Evolutionary conservation across 1,140 invertebrate genomes (phyloP).

Genomic region (Anastatus disparis): DNA sequence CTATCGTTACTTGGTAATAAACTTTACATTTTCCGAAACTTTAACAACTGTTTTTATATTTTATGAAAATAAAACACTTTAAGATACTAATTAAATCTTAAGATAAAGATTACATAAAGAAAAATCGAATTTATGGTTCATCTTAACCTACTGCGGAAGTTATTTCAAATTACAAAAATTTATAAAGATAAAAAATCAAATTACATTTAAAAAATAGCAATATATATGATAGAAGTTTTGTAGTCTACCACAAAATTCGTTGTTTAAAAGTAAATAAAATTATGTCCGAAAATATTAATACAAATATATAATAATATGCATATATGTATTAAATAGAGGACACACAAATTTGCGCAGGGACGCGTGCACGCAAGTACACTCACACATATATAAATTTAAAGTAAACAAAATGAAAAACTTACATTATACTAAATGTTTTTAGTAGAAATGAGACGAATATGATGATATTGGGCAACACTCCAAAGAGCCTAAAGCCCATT

Average conservation of each 20-base stretch:
- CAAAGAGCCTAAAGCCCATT: conserved; percentile 52
- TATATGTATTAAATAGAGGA: conserved; percentile 17
- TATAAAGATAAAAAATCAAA: conserved; percentile 13
- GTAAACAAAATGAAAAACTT: conserved; percentile 40
- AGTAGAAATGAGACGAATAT: conserved; percentile 35
- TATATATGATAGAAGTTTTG: conserved; percentile 8
- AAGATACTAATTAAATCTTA: background rate
- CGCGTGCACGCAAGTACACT: conserved; percentile 27
- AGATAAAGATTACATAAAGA: conserved; percentile 8
- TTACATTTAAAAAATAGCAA: conserved; percentile 31
- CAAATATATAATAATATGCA: conserved; percentile 22
- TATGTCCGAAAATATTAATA: conserved; percentile 14
- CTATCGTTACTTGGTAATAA: conserved; percentile 5
- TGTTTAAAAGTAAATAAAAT: conserved; percentile 26
- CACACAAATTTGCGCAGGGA: conserved; percentile 22
- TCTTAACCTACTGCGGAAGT: background rate
- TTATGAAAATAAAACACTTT: conserved; percentile 14
- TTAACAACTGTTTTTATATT: conserved; percentile 32
- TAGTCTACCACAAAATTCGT: conserved; percentile 14
- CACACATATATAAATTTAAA: conserved; percentile 21
- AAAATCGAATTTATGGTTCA: background rate
- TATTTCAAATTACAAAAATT: conserved; percentile 7
- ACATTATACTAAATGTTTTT: conserved; percentile 39
- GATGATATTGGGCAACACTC: conserved; percentile 46
- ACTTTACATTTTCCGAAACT: conserved; percentile 22